These are phyloP conservation scores for Odontocolon sp. DNA, from an alignment of 2,888 invertebrate genomes.

Conservation along the genomic window DNA sequence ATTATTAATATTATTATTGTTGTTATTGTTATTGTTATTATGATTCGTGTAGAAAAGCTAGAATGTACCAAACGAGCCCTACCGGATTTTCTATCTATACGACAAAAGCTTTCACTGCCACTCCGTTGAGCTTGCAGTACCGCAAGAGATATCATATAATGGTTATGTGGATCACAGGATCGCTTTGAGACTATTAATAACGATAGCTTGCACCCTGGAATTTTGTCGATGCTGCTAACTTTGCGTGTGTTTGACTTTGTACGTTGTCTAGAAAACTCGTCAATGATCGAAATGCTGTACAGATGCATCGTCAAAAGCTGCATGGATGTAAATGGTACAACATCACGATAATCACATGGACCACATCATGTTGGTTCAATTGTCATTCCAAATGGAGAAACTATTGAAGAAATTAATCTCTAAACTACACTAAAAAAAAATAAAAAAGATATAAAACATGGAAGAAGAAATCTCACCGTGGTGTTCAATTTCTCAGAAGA, in stretches of 20 bases:
- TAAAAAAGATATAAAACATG: no score
- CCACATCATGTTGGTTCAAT: no score
- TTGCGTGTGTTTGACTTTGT: not conserved
- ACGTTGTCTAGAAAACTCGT: no score
- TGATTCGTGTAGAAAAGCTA: constrained; percentile 10
- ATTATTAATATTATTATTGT: constrained; percentile 11
- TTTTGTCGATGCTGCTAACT: constrained; percentile 36
- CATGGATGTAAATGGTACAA: no score
- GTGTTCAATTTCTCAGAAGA: constrained; percentile 26
- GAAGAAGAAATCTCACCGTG: not conserved
- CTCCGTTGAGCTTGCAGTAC: constrained; percentile 30
- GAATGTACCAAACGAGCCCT: not conserved
- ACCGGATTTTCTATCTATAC: constrained; percentile 23
- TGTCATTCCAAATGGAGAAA: no score
- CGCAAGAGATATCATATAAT: constrained; percentile 45
- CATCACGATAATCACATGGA: no score
- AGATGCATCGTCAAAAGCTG: no score
- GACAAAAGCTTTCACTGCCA: constrained; percentile 41
- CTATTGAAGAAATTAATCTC: no score
- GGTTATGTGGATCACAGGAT: constrained; percentile 50
- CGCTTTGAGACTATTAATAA: constrained; percentile 60
- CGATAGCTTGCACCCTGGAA: constrained; percentile 52
- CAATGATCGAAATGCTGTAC: no score
- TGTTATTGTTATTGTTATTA: constrained; percentile 29
- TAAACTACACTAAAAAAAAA: no score